Evolutionary conservation across 1,140 invertebrate species (phyloP).

Genomic region (Drosophila rhopaloa): DNA sequence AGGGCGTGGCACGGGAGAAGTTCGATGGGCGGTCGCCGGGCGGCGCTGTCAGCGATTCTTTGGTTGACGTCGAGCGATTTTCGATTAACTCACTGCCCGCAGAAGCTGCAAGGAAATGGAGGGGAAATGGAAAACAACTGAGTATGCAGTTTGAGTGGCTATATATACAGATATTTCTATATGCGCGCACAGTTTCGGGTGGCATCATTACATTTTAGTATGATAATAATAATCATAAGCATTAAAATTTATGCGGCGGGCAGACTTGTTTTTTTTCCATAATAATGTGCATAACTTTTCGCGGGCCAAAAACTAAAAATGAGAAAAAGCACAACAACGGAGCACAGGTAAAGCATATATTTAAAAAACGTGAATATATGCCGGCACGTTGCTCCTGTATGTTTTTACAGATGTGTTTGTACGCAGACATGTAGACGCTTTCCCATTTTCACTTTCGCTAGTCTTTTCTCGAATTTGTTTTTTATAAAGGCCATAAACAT

Average conservation of each 20-base stretch:
- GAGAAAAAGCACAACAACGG: constrained; percentile 5
- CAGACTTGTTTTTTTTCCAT: constrained; percentile 33
- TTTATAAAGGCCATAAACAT: background rate
- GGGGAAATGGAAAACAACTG: constrained; percentile 25
- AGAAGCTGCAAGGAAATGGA: constrained; percentile 35
- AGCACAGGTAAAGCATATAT: constrained; percentile 5
- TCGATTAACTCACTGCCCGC: constrained; percentile 30
- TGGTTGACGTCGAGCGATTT: constrained; percentile 11
- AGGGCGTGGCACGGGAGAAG: background rate
- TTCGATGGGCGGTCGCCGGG: background rate
- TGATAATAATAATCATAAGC: constrained; percentile 65
- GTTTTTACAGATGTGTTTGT: background rate
- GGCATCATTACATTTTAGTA: constrained; percentile 46
- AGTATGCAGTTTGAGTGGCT: constrained; percentile 15
- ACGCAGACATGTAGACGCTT: background rate
- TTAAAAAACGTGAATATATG: constrained; percentile 13
- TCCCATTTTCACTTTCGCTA: background rate
- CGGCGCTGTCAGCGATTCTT: constrained; percentile 4
- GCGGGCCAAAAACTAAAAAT: constrained; percentile 23
- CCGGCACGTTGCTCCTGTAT: background rate
- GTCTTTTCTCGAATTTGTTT: background rate
- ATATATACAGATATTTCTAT: constrained; percentile 1
- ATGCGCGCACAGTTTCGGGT: background rate
- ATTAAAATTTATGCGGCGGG: constrained; percentile 65
- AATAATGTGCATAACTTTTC: constrained; percentile 75